Conservation (phyloP, 2,797 vertebrate genomes). For the Mormyrops attenuatus region DNA sequence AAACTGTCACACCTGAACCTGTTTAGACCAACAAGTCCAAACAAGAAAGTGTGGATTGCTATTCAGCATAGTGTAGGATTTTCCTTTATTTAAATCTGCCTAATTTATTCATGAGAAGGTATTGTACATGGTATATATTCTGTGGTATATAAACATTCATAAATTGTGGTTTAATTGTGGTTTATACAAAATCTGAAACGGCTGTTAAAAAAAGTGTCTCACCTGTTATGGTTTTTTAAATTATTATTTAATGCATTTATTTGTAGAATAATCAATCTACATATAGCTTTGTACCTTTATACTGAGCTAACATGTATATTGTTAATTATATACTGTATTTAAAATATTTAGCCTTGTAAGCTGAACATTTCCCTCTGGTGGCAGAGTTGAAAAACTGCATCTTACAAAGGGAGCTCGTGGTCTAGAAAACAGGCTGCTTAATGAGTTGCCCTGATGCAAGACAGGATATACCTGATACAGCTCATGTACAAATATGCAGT, state of each 20-base stretch:
- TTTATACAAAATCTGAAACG: neutral
- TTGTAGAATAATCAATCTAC: neutral
- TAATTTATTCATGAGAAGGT: neutral
- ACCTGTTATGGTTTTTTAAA: neutral
- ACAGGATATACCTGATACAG: neutral
- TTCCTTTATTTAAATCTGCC: neutral
- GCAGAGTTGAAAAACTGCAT: neutral
- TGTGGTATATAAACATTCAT: neutral
- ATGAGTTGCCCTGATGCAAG: neutral
- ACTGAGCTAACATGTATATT: neutral
- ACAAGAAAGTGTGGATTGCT: neutral
- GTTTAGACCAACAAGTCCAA: neutral
- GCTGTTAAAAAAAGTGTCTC: neutral
- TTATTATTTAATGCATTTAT: neutral
- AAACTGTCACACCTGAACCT: neutral
- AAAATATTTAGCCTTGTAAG: neutral
- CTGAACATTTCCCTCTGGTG: slow-evolving; percentile 15
- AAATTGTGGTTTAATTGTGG: neutral
- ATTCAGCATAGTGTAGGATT: neutral
- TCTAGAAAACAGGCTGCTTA: neutral
- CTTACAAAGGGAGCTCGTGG: neutral
- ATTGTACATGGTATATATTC: neutral
- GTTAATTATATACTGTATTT: neutral
- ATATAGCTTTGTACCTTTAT: neutral
- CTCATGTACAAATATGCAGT: neutral